A percentile compares a stretch with the other conserved stretches of the same genome.
phyloP scores from a whole-genome alignment of 2,888 invertebrate species.

The Julus scandinavius region DNA sequence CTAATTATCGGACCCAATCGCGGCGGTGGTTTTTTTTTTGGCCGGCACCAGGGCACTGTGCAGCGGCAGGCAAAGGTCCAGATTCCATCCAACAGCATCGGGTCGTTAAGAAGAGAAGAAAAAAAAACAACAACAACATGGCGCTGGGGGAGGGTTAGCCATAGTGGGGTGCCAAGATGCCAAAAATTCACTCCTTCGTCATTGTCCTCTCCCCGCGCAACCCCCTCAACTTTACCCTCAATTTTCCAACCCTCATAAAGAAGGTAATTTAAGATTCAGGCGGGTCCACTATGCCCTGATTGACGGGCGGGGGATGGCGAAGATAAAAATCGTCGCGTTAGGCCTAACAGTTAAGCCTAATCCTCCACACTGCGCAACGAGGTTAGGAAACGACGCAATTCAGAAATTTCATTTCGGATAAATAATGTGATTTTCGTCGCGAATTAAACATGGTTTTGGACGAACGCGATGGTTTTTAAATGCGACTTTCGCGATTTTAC shows the following conservation, averaged over 20 bases:
- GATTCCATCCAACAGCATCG: neutral
- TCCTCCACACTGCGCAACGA: neutral
- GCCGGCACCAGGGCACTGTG: neutral
- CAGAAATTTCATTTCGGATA: neutral
- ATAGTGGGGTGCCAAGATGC: conserved; percentile 36
- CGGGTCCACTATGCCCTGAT: conserved; percentile 32
- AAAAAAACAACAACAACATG: neutral
- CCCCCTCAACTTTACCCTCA: conserved; percentile 46
- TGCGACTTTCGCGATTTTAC: neutral
- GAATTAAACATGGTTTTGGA: neutral
- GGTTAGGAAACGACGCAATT: neutral
- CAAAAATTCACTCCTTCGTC: conserved; percentile 40
- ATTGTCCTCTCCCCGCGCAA: conserved; percentile 26
- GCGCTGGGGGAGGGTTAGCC: neutral
- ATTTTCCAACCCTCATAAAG: conserved; percentile 46
- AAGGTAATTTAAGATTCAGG: conserved; percentile 46
- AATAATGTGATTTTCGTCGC: neutral
- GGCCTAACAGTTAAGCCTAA: conserved; percentile 12
- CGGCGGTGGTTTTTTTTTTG: neutral
- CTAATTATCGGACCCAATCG: neutral
- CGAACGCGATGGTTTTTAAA: neutral
- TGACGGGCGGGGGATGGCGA: neutral
- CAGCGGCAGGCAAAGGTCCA: neutral
- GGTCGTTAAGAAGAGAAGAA: neutral
- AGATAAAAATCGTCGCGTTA: conserved; percentile 12